Evolutionary conservation across 2,113 vertebrate genomes (phyloP).

Genomic region (Carassius carassius): DNA sequence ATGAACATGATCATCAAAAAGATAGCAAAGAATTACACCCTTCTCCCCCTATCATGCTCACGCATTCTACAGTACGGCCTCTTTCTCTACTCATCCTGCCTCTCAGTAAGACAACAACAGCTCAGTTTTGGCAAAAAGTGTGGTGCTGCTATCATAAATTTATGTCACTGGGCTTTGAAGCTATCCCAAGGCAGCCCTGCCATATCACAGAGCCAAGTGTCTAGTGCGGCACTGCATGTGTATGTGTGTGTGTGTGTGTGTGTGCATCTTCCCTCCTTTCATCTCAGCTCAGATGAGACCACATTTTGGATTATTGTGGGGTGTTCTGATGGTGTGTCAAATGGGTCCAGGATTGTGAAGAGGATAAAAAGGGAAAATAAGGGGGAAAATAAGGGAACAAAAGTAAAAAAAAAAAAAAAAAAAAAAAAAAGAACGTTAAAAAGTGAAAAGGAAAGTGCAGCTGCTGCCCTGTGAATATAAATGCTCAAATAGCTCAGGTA

Average conservation of each 20-base stretch:
- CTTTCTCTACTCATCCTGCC: neutral
- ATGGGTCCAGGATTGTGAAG: constrained; percentile 44
- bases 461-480: constrained; percentile 30
- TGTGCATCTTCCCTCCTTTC: constrained; percentile 61
- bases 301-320: constrained; percentile 54
- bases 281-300: constrained; percentile 59
- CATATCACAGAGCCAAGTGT: constrained; percentile 70
- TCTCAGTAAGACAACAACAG: constrained; percentile 74
- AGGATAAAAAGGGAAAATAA: constrained; percentile 20
- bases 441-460: constrained; percentile 19
- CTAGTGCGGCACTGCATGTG: constrained; percentile 43
- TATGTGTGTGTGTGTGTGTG: constrained; percentile 51
- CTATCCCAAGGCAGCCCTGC: constrained; percentile 71
- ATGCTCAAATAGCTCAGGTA: constrained; percentile 48
- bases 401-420: constrained; percentile 1
- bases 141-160: constrained; percentile 76
- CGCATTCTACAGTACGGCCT: neutral
- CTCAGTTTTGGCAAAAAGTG: constrained; percentile 74
- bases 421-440: neutral
- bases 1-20: constrained; percentile 72
- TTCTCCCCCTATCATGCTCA: constrained; percentile 6
- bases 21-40: constrained; percentile 62
- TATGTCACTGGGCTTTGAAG: constrained; percentile 82
- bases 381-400: neutral
- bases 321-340: constrained; percentile 55